Evolutionary conservation across 2,888 invertebrate species (phyloP), one percentile per base, ranked within the genome.

Genomic region (Drosophila picticornis): DNA sequence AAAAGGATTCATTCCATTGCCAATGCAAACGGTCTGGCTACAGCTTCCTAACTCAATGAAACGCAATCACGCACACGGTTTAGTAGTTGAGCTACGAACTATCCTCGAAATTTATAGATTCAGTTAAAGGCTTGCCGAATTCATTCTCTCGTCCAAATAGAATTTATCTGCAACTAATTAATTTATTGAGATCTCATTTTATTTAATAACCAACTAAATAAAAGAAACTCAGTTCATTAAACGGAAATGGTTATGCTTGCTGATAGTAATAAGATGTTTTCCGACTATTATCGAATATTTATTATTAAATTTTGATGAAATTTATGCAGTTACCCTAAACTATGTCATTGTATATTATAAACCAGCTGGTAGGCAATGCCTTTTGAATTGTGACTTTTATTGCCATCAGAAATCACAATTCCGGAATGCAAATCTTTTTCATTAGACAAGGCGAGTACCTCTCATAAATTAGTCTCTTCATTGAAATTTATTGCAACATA

Each of bases 1-100:
- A 76, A 68, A 63, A 68, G 71, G 83, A 70, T 83, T 84, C 81
- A 67, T 73, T 77, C 84, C 88, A 88, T 88, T 85, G 88, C 60
- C 88, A 76, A 52, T 75, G 76, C 77, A 84, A 75, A 84, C 72
- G 71, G 65, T 59, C 63, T 50, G 25, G 46, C 32, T 48, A 22
- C 53, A 3, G 59, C 13, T 38, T 11, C 66, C 31, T 52, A 60
- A 61, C 71, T 59, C 55, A 73, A 59, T 67, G 46, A 56, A 27
- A 38, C 13, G 13, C 38, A 38, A 19, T 38, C 38, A 38, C 53
- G 36, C 56, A 62, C 16, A 50, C 55, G 25, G n/a, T 27, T 48
- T 7, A 16, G n/a, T 29, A 10, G 25, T 11, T 55, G 3, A 25
- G n/a, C 13, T 29, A 19, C 34, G 25, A 31, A 11, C n/a, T 38